Base-by-base conservation (phyloP, 2,797 vertebrate genomes). In the Trematomus bernacchii region DNA sequence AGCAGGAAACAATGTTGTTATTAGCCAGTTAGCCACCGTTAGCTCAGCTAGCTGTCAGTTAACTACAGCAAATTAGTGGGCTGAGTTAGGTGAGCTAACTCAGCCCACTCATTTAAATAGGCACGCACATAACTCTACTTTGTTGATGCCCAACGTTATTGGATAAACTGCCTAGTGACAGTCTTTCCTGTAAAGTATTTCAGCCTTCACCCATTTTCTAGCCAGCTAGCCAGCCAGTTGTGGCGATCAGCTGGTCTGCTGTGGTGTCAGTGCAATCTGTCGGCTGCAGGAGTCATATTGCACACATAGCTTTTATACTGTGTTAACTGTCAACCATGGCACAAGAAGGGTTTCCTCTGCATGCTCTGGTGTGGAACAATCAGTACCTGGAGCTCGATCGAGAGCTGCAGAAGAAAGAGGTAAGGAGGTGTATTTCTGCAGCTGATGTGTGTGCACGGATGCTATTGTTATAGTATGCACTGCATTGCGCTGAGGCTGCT, bases 341-440 rank as follows among this genome's bases (percentile, higher is more conserved):
- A 66, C 90, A 93, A 77, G 95, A 95, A 92, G 94, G 94, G 84
- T 97, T 96, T 89, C 96, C 96, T 72, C 91, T 98, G 85, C 97
- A 98, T 93, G 91, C 93, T 73, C 94, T 98, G 67, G 97, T 98
- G 71, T 98, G 97, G 97, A 96, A 95, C 91, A 98, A 98, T 87
- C 95, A 95, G 90, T 97, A 97, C 84, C 93, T 96, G 85, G 97
- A 97, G 86, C 96, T 98, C 61, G 97, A 97, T 70, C 92, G 95
- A 79, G 96, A 96, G 82, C 94, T 98, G 87, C 96, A 96, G 92
- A 96, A 94, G 84, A 94, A 94, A 10, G 92, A 97, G 95, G 97
- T 97, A 37, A 37, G 37, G 52, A 16, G 50, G 40, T 59, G 55
- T 37, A 23, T 43, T 33, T 50, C 27, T n/a, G 50, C 42, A 51